Evolutionary conservation across 1,140 invertebrate species (phyloP).

Genomic region (Neodiprion virginianus): DNA sequence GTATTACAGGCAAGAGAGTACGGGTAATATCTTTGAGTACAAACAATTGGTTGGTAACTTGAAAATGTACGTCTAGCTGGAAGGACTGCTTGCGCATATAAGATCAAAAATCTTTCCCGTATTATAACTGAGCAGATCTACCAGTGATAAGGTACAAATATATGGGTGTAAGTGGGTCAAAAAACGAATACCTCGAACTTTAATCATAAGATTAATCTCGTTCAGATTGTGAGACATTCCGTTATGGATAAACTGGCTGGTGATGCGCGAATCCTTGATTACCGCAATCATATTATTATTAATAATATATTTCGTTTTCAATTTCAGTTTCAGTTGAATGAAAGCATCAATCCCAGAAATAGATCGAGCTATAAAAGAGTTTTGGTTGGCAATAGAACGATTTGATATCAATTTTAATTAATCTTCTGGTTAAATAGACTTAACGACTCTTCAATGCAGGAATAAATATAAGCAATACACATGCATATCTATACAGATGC

Average conservation of each 20-base stretch:
- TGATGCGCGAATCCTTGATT: neutral
- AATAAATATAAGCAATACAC: slow-evolving; percentile 1
- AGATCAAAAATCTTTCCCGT: neutral
- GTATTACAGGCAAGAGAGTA: neutral
- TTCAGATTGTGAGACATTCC: slow-evolving; percentile 25
- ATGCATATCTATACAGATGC: neutral
- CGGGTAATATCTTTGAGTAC: neutral
- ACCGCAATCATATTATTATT: neutral
- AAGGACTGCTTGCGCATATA: neutral
- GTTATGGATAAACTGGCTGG: neutral
- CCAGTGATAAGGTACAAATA: slow-evolving; percentile 19
- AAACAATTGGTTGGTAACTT: slow-evolving; percentile 1
- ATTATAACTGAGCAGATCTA: slow-evolving; percentile 16
- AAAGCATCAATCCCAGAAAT: neutral
- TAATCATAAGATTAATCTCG: slow-evolving; percentile 21
- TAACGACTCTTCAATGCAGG: neutral
- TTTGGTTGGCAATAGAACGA: no score
- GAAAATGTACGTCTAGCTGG: neutral
- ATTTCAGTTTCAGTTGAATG: neutral
- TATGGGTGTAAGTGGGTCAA: slow-evolving; percentile 37
- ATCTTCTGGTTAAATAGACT: neutral
- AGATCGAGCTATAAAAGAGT: no score
- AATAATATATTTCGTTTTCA: neutral
- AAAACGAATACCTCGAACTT: slow-evolving; percentile 24
- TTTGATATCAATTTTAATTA: neutral